phyloP scores from a whole-genome alignment of 2,797 vertebrate species.

The Poeciliopsis turneri region DNA sequence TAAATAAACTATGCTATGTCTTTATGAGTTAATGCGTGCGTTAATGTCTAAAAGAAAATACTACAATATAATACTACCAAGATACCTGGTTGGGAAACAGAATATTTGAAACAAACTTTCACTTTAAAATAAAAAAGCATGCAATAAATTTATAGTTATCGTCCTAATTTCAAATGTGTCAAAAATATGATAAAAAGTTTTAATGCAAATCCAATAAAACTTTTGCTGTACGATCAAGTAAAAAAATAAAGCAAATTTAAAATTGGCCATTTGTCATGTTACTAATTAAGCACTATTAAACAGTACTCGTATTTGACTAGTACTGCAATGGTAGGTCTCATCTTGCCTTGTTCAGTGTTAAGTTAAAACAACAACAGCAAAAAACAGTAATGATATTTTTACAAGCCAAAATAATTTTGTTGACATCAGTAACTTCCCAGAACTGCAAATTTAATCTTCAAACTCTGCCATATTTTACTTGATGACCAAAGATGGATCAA shows the following conservation, averaged over 20 bases:
- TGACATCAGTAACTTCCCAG: slow-evolving; percentile 7
- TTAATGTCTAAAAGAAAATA: neutral
- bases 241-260: neutral
- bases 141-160: neutral
- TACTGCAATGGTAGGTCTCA: slow-evolving; percentile 20
- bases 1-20: neutral
- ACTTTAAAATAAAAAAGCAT: neutral
- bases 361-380: slow-evolving; percentile 27
- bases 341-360: slow-evolving; percentile 15
- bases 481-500: slow-evolving; percentile 26
- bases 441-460: slow-evolving; percentile 6
- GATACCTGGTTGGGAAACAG: neutral
- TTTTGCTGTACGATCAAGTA: neutral
- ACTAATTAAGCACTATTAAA: neutral
- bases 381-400: slow-evolving; percentile 10
- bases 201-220: neutral
- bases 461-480: slow-evolving; percentile 23
- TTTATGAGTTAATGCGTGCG: neutral
- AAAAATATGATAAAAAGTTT: neutral
- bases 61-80: neutral
- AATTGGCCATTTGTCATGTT: neutral
- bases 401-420: slow-evolving; percentile 7
- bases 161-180: neutral
- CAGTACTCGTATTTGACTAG: neutral
- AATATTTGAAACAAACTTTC: slow-evolving; percentile 6